A percentile compares a stretch with the other conserved stretches of the same genome.
These are phyloP conservation scores for Diplogasteroides magnus DNA, from an alignment of 1,140 invertebrate species.

Conservation along the genomic window DNA sequence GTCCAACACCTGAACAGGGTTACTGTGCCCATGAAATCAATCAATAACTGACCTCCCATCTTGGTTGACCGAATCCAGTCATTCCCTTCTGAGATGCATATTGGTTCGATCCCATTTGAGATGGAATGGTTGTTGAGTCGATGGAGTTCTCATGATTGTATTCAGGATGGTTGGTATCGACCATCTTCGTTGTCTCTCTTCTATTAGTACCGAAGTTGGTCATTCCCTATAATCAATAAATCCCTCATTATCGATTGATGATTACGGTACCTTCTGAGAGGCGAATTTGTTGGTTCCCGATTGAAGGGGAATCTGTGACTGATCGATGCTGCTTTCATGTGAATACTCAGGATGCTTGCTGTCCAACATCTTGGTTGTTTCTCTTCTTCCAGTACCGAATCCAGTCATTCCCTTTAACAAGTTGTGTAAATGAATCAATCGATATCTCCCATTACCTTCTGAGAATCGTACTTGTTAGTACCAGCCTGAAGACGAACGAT, in stretches of 20 bases:
- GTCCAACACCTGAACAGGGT: constrained; percentile 49
- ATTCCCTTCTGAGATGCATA: constrained; percentile 54
- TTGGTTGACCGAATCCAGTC: constrained; percentile 54
- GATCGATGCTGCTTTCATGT: constrained; percentile 51
- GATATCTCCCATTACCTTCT: constrained; percentile 27
- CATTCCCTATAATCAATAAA: constrained; percentile 35
- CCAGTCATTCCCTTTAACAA: constrained; percentile 34
- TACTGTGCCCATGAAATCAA: too few relatives aligned
- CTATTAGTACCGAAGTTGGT: constrained; percentile 51
- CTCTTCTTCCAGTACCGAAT: constrained; percentile 53
- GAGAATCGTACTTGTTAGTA: constrained; percentile 51
- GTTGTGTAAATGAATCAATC: too few relatives aligned
- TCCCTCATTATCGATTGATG: too few relatives aligned
- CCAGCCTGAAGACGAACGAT: constrained; percentile 55
- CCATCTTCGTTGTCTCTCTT: constrained; percentile 52
- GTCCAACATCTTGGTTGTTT: constrained; percentile 53
- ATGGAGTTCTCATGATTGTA: constrained; percentile 47
- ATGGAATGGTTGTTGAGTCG: constrained; percentile 49
- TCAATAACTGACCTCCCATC: constrained; percentile 44
- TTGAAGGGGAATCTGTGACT: constrained; percentile 50
- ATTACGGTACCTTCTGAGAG: constrained; percentile 48
- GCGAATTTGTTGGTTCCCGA: constrained; percentile 55
- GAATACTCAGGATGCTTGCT: constrained; percentile 53
- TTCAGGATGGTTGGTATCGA: constrained; percentile 44
- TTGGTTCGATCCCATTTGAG: constrained; percentile 55